These are phyloP conservation scores for Pachycephala philippinensis DNA, from an alignment of 2,113 vertebrate genomes.

Conservation along the genomic window DNA sequence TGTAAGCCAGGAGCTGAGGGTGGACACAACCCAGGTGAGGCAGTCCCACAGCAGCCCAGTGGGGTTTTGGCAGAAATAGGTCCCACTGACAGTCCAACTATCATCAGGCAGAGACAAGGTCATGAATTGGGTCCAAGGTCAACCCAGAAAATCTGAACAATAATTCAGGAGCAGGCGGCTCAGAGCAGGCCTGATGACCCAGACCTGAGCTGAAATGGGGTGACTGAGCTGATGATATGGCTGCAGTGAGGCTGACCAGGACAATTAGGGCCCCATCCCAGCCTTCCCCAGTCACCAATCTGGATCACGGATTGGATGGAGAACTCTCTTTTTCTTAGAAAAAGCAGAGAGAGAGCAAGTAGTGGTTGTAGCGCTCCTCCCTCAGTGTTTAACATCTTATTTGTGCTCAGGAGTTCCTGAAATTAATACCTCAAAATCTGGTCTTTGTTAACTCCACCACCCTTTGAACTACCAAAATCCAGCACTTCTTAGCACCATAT, in stretches of 20 bases:
- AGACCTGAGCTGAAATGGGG: not conserved
- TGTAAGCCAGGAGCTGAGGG: not conserved
- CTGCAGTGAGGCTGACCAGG: not conserved
- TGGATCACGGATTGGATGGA: not conserved
- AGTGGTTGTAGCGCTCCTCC: not conserved
- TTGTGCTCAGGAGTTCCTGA: not conserved
- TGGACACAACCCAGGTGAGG: not conserved
- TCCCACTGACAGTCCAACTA: not conserved
- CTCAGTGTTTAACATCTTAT: not conserved
- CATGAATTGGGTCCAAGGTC: not conserved
- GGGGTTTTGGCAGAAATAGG: not conserved
- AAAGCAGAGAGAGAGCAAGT: not conserved
- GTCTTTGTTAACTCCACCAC: not conserved
- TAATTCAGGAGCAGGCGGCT: not conserved
- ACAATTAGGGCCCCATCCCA: not conserved
- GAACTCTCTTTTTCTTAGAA: not conserved
- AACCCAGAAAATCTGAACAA: not conserved
- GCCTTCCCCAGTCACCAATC: not conserved
- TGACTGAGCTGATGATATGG: not conserved
- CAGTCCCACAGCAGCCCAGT: not conserved
- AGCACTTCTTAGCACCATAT: not conserved
- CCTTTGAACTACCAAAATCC: not conserved
- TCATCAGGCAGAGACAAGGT: not conserved
- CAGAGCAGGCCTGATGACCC: not conserved
- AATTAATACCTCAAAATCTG: not conserved